Evolutionary conservation across 1,140 invertebrate species (phyloP).

Genomic region (Oscheius sp.): DNA sequence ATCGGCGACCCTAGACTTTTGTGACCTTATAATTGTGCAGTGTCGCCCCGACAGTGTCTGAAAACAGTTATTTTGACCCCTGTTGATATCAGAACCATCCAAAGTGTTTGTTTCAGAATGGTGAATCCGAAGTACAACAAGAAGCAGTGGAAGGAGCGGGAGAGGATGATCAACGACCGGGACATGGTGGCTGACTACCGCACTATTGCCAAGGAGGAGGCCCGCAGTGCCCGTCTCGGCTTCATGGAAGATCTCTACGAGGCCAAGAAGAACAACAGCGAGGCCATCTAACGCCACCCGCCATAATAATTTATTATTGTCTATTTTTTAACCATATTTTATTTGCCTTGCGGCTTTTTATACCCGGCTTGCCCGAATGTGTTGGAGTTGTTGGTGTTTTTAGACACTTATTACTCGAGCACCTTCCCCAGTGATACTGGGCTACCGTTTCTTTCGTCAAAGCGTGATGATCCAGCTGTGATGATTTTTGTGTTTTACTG

Average conservation of each 20-base stretch:
- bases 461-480: no score
- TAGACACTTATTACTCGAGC: background rate
- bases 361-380: no score
- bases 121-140: conserved; percentile 3
- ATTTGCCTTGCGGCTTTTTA: background rate
- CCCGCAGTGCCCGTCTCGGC: conserved; percentile 10
- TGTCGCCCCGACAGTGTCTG: no score
- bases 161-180: conserved; percentile 9
- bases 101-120: background rate
- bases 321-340: background rate
- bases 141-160: conserved; percentile 7
- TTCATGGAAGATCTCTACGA: conserved; percentile 1
- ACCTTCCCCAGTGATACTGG: no score
- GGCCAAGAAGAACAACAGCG: background rate
- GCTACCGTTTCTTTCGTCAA: no score
- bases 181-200: conserved; percentile 6
- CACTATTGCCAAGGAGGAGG: background rate
- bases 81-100: background rate
- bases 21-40: no score
- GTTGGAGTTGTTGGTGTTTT: no score
- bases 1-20: background rate
- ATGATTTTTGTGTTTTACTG: no score
- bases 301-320: no score
- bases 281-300: background rate
- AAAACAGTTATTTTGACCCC: background rate